Evolutionary conservation across 2,797 vertebrate genomes (phyloP), one percentile per base, ranked within the genome.

Genomic region (Hoplostethus mediterraneus): DNA sequence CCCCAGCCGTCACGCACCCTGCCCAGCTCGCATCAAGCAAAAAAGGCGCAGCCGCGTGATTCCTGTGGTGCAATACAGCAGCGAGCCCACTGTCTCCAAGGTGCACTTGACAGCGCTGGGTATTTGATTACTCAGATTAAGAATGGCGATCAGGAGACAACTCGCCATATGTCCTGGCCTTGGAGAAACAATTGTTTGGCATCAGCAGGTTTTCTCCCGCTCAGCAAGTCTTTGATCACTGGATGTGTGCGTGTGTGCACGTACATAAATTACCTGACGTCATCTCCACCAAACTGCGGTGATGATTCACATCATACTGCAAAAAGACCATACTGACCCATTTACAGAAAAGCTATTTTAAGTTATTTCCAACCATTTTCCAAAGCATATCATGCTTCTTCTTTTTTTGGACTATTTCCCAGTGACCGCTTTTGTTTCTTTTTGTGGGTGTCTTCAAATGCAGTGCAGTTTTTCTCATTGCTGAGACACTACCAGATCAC

Each of bases 41-140:
- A 21, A 36, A 21, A 21, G 16, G 9, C 30, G 7, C 9, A 40
- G 36, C 36, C 30, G 21, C 52, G n/a, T 45, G 52, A 55, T 16
- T 30, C 14, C 21, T 14, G 42, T 31, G 12, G 25, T 61, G 47
- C 56, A 49, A 12, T 52, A 16, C 42, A 47, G 17, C 48, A 44
- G 48, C 33, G n/a, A 53, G 52, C 60, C 12, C 28, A 54, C 11
- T 16, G n/a, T 59, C 65, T 49, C 47, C 3, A 44, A 53, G 62
- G 61, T 47, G 31, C 59, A 48, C 33, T 70, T 61, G 57, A 49
- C 17, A 31, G 40, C 48, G 45, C 51, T 4, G 53, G 66, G 48
- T 73, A 53, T 73, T 76, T 62, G 51, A 79, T 66, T 58, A 65
- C 63, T 78, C 55, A 33, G 70, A 73, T 73, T 73, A 82, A 73